Evolutionary conservation across 2,113 vertebrate species (phyloP).

Genomic region (Clarias magur): DNA sequence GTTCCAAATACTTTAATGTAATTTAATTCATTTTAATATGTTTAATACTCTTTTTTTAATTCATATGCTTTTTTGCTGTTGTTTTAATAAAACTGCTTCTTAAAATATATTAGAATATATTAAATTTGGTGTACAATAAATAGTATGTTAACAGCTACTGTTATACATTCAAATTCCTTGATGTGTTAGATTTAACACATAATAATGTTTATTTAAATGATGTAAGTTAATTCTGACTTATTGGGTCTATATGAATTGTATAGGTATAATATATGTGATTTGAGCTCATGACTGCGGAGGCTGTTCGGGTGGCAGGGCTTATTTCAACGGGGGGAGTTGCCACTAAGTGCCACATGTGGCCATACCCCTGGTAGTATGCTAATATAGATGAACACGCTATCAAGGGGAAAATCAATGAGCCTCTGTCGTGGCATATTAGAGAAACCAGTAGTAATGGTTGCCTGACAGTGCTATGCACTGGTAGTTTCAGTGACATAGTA

Average conservation of each 20-base stretch:
- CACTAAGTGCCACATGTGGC: neutral
- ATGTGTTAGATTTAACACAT: neutral
- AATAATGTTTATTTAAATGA: neutral
- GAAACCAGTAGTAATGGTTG: neutral
- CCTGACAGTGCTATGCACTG: neutral
- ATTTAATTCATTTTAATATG: neutral
- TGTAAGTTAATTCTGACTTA: neutral
- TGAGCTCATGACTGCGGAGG: neutral
- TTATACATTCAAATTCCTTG: neutral
- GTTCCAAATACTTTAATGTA: neutral
- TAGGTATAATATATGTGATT: neutral
- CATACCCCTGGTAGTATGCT: neutral
- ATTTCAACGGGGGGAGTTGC: neutral
- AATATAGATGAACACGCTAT: neutral
- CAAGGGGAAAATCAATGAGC: neutral
- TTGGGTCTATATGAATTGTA: neutral
- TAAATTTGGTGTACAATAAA: neutral
- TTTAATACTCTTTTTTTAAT: neutral
- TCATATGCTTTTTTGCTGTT: no score
- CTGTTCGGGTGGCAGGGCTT: neutral
- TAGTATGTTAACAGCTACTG: neutral
- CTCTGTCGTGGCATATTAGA: neutral
- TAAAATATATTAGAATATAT: neutral
- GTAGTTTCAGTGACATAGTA: neutral
- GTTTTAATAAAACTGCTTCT: neutral